These are phyloP conservation scores for Catagonus wagneri DNA, from an alignment of 2,113 vertebrate species.

Conservation along the genomic window DNA sequence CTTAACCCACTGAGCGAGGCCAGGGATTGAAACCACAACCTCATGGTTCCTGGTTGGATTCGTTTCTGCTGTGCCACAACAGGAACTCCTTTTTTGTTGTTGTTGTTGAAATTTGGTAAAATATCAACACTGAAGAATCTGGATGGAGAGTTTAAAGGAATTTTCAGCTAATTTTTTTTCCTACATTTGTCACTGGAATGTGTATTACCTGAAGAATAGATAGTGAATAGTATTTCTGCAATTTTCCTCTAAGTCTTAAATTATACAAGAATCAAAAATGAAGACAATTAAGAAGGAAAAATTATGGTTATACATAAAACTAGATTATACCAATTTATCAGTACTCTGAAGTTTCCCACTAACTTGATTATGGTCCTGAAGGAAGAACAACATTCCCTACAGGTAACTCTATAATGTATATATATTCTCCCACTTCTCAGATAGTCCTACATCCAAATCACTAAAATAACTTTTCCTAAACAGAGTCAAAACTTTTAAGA, in stretches of 20 bases:
- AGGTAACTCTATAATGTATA: background rate
- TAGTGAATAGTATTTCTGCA: background rate
- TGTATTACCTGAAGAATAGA: background rate
- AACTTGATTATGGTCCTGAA: background rate
- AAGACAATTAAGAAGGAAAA: constrained; percentile 34
- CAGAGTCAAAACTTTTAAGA: background rate
- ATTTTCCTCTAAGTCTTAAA: constrained; percentile 27
- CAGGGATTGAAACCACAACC: too few species aligned
- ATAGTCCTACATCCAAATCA: background rate
- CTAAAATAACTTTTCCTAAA: constrained; percentile 43
- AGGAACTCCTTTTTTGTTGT: too few species aligned
- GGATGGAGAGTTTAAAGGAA: background rate
- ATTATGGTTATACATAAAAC: constrained; percentile 36
- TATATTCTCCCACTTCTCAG: constrained; percentile 11
- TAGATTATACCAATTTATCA: constrained; percentile 1
- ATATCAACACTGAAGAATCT: background rate
- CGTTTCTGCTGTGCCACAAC: too few species aligned
- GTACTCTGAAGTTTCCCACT: constrained; percentile 28
- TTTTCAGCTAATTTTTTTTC: background rate
- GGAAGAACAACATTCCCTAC: background rate
- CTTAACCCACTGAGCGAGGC: too few species aligned
- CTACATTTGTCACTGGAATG: background rate
- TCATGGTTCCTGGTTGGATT: too few species aligned
- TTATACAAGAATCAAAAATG: constrained; percentile 43
- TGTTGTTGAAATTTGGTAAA: background rate